Evolutionary conservation across 2,797 vertebrate genomes (phyloP).

Genomic region (Aplochiton taeniatus): DNA sequence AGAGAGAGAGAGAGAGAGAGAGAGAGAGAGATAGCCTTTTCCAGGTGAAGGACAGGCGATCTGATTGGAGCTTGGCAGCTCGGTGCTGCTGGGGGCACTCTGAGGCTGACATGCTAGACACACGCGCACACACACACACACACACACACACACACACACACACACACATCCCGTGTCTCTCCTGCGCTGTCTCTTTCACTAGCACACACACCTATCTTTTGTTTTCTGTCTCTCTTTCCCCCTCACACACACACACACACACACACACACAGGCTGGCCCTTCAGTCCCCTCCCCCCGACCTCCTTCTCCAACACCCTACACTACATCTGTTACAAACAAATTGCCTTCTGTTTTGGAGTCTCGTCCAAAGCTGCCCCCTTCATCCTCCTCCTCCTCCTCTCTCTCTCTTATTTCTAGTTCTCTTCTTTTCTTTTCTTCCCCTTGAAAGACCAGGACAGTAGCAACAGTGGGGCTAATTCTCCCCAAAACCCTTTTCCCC

Average conservation of each 20-base stretch:
- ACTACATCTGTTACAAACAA: background rate
- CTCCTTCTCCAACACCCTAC: background rate
- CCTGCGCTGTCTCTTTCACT: background rate
- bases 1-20: background rate
- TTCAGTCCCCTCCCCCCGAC: no score
- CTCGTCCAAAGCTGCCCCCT: no score
- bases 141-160: background rate
- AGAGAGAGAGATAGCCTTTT: constrained; percentile 29
- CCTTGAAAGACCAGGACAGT: constrained; percentile 32
- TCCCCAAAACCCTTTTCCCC: constrained; percentile 40
- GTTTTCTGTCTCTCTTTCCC: constrained; percentile 3
- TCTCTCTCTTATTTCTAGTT: no score
- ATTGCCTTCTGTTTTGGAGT: no score
- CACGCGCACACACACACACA: background rate
- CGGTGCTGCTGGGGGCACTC: background rate
- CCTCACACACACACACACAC: background rate
- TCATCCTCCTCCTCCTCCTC: background rate
- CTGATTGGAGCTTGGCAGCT: constrained; percentile 14
- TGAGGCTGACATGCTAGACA: background rate
- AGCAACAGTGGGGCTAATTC: constrained; percentile 68
- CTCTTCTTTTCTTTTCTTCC: no score
- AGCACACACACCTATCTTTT: background rate
- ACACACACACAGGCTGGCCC: no score
- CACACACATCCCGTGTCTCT: background rate
- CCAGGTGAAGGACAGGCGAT: constrained; percentile 43